These are phyloP conservation scores for Isurus oxyrinchus DNA, from an alignment of 2,113 vertebrate genomes.

Conservation along the genomic window DNA sequence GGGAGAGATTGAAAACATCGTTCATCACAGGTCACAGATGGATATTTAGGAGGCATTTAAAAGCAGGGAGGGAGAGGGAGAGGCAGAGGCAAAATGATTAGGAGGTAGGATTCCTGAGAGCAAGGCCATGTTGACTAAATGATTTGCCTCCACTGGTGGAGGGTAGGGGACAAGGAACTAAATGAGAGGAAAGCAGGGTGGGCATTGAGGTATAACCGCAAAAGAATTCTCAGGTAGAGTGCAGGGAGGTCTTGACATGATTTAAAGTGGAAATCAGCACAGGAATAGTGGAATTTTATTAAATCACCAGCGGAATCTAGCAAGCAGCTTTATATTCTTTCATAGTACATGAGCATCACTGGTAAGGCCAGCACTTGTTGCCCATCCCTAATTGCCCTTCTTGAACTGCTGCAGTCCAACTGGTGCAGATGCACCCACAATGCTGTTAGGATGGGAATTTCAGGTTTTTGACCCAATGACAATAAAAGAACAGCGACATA, in stretches of 20 bases:
- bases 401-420: too few relatives aligned
- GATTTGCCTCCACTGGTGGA: background rate
- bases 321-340: too few relatives aligned
- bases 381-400: too few relatives aligned
- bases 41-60: background rate
- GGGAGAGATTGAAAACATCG: background rate
- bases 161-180: background rate
- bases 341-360: too few relatives aligned
- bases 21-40: background rate
- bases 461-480: too few relatives aligned
- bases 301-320: too few relatives aligned
- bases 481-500: too few relatives aligned
- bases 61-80: background rate
- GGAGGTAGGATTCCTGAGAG: background rate
- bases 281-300: too few relatives aligned
- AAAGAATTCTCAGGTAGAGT: background rate
- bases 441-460: too few relatives aligned
- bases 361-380: too few relatives aligned
- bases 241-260: background rate
- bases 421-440: too few relatives aligned
- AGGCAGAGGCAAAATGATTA: background rate
- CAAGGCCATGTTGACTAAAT: background rate
- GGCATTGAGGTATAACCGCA: background rate
- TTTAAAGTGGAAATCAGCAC: too few relatives aligned
- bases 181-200: background rate